Evolutionary conservation across 2,113 vertebrate species (phyloP).

Genomic region (Thunnus maccoyii): DNA sequence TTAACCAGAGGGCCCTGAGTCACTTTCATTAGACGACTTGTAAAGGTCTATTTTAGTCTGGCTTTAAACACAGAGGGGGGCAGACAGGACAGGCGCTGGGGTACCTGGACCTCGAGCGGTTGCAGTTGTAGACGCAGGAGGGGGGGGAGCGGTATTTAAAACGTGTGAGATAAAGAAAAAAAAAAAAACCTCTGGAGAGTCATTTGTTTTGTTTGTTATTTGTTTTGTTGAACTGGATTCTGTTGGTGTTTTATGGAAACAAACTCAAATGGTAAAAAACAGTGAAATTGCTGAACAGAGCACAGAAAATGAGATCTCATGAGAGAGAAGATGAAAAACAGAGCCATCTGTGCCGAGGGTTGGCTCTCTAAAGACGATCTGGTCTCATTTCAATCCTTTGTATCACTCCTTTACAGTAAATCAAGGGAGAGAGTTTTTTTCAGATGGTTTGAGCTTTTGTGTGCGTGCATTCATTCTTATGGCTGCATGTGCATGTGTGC

Average conservation of each 20-base stretch:
- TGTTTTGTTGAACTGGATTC: slow-evolving; percentile 78
- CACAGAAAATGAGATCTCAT: slow-evolving; percentile 80
- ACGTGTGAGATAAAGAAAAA: slow-evolving; percentile 37
- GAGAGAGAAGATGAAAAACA: slow-evolving; percentile 82
- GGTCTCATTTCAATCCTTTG: slow-evolving; percentile 80
- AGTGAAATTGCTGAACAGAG: slow-evolving; percentile 73
- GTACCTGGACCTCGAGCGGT: slow-evolving; percentile 43
- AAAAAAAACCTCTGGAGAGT: slow-evolving; percentile 63
- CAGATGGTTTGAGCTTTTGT: slow-evolving; percentile 46
- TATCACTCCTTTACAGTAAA: slow-evolving; percentile 81
- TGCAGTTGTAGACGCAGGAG: slow-evolving; percentile 16
- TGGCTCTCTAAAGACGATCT: slow-evolving; percentile 80
- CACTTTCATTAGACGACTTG: slow-evolving; percentile 78
- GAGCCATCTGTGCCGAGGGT: slow-evolving; percentile 81
- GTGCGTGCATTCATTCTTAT: slow-evolving; percentile 26
- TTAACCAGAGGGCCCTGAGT: slow-evolving; percentile 77
- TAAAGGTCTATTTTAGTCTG: slow-evolving; percentile 77
- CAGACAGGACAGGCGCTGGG: slow-evolving; percentile 25
- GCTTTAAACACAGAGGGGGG: slow-evolving; percentile 61
- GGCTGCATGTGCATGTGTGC: slow-evolving; percentile 37
- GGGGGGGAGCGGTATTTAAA: neutral
- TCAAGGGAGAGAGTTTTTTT: slow-evolving; percentile 58
- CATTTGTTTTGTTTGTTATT: slow-evolving; percentile 77
- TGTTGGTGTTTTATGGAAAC: slow-evolving; percentile 78
- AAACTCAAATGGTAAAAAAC: slow-evolving; percentile 69